phyloP scores from a whole-genome alignment of 2,888 invertebrate genomes.

The Metopia argyrocephala region DNA sequence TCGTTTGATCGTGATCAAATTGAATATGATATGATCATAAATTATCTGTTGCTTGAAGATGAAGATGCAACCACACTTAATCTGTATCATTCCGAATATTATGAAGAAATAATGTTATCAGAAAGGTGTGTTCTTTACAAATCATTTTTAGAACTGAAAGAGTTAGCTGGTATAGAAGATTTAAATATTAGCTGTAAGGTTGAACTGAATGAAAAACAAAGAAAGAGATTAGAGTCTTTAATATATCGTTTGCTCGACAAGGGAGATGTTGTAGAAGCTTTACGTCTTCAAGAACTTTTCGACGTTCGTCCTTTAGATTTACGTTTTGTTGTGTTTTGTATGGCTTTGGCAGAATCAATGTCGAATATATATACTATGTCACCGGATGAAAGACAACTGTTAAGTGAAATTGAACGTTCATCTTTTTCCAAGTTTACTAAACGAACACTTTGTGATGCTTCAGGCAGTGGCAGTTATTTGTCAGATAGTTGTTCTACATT shows the following conservation, averaged over 20 bases:
- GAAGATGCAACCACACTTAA: slow-evolving; percentile 66
- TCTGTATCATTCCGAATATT: slow-evolving; percentile 77
- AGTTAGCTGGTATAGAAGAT: slow-evolving; percentile 77
- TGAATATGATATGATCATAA: slow-evolving; percentile 77
- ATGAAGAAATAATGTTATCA: slow-evolving; percentile 75
- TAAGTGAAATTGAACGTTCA: slow-evolving; percentile 78
- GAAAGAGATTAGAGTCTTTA: slow-evolving; percentile 75
- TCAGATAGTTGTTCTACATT: slow-evolving; percentile 74
- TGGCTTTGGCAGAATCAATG: slow-evolving; percentile 82
- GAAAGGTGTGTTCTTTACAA: slow-evolving; percentile 77
- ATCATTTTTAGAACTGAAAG: slow-evolving; percentile 77
- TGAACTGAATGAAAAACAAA: slow-evolving; percentile 71
- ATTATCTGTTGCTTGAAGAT: slow-evolving; percentile 71
- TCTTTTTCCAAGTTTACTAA: slow-evolving; percentile 77
- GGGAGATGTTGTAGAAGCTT: slow-evolving; percentile 81
- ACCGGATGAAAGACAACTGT: slow-evolving; percentile 82
- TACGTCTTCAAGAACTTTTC: slow-evolving; percentile 80
- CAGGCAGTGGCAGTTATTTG: slow-evolving; percentile 61
- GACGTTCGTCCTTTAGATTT: slow-evolving; percentile 79
- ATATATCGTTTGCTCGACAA: slow-evolving; percentile 80
- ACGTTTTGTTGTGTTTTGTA: slow-evolving; percentile 81
- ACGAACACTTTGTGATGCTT: slow-evolving; percentile 69
- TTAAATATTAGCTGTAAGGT: slow-evolving; percentile 72
- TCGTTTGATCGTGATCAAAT: slow-evolving; percentile 77
- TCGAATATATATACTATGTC: slow-evolving; percentile 81